A percentile compares a stretch with the other conserved stretches of the same genome.
These are phyloP conservation scores for Parascotia fuliginaria DNA, from an alignment of 2,888 invertebrate genomes.

Conservation along the genomic window DNA sequence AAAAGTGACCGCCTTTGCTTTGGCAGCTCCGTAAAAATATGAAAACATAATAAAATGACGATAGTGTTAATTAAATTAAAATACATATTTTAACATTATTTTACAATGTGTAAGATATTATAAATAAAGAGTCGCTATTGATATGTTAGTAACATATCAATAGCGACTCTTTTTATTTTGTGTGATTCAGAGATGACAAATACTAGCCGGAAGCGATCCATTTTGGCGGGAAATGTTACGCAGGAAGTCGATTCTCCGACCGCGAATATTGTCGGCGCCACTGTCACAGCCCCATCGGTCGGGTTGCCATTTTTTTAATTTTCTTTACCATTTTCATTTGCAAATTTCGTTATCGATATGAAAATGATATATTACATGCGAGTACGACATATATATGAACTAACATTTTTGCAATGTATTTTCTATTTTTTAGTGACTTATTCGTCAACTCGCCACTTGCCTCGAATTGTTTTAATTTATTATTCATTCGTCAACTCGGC, in stretches of 20 bases:
- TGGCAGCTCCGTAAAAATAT: too few species aligned
- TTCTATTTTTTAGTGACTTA: neutral
- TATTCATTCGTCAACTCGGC: too few species aligned
- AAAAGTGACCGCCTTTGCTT: too few species aligned
- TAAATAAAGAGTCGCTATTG: too few species aligned
- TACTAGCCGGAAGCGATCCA: constrained; percentile 84
- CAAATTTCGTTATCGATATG: constrained; percentile 24
- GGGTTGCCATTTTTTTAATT: constrained; percentile 51
- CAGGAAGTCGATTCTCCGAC: constrained; percentile 84
- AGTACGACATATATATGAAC: neutral
- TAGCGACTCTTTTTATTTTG: constrained; percentile 50
- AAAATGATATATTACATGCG: constrained; percentile 16
- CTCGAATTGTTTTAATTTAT: too few species aligned
- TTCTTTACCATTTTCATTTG: constrained; percentile 34
- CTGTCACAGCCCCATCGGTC: constrained; percentile 45
- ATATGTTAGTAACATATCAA: constrained; percentile 11
- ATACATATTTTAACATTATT: too few species aligned
- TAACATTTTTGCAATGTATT: neutral
- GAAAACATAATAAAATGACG: too few species aligned
- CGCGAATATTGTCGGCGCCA: constrained; percentile 82
- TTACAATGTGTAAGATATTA: too few species aligned
- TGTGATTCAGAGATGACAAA: constrained; percentile 80
- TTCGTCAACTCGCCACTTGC: too few species aligned
- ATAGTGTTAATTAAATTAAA: too few species aligned
- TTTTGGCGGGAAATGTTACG: constrained; percentile 81